A percentile compares a stretch with the other conserved stretches of the same genome.
These are phyloP conservation scores for Nannobrachium achirus DNA, from an alignment of 2,113 vertebrate species.

Conservation along the genomic window DNA sequence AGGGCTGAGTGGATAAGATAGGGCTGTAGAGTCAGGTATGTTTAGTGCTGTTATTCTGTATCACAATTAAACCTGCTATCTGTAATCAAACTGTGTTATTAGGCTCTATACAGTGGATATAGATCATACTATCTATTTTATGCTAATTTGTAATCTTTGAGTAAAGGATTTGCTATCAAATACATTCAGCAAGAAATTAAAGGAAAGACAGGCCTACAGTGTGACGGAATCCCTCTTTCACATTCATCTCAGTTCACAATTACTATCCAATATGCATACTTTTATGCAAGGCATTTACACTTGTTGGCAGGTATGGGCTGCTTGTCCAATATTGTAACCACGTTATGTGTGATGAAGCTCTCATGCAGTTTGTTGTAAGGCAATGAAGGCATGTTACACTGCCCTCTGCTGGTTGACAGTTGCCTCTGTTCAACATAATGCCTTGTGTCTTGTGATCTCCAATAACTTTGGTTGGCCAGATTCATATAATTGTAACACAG, in stretches of 20 bases:
- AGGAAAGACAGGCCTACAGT: constrained; percentile 17
- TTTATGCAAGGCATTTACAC: constrained; percentile 51
- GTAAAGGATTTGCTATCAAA: neutral
- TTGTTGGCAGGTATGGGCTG: constrained; percentile 4
- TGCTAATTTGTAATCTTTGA: constrained; percentile 33
- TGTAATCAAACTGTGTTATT: constrained; percentile 45
- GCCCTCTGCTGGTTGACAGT: constrained; percentile 56
- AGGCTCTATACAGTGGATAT: constrained; percentile 19
- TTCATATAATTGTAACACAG: too few relatives aligned
- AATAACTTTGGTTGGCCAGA: constrained; percentile 6
- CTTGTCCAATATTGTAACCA: constrained; percentile 9
- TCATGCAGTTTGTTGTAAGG: neutral
- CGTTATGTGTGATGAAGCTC: neutral
- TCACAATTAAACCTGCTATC: constrained; percentile 26
- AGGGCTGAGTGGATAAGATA: constrained; percentile 51
- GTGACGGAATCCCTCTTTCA: constrained; percentile 9
- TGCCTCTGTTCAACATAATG: constrained; percentile 21
- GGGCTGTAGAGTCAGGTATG: constrained; percentile 1
- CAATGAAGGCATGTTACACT: constrained; percentile 47
- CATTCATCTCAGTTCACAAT: constrained; percentile 18
- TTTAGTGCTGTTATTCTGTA: constrained; percentile 2
- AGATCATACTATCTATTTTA: constrained; percentile 3
- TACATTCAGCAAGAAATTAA: neutral
- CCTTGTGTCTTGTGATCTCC: constrained; percentile 2
- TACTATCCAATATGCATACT: constrained; percentile 45